Conservation (phyloP, 2,888 invertebrate genomes). For the Germaria angustata region DNA sequence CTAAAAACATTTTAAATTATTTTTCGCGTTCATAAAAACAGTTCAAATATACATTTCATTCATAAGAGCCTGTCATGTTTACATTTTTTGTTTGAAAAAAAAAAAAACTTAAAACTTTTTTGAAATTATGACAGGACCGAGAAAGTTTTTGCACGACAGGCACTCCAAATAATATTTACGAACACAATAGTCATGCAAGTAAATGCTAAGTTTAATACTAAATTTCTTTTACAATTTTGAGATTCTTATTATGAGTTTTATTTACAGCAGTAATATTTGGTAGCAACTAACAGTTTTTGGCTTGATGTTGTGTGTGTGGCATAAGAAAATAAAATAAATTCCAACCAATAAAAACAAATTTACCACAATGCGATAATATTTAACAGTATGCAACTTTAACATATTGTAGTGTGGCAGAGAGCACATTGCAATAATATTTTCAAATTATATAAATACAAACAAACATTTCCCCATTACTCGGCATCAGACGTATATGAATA, state of each 20-base stretch:
- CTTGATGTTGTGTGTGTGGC: not conserved
- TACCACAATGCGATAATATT: constrained; percentile 17
- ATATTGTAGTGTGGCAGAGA: not conserved
- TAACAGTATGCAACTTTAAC: not conserved
- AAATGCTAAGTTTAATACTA: not conserved
- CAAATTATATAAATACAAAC: not conserved
- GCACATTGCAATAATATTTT: not conserved
- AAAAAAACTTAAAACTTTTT: too few relatives aligned
- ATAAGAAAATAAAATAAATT: not conserved
- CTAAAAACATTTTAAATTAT: too few relatives aligned
- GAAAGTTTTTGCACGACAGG: not conserved
- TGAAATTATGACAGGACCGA: not conserved
- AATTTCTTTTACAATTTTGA: not conserved
- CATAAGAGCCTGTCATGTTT: too few relatives aligned
- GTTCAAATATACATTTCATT: too few relatives aligned
- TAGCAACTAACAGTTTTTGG: not conserved
- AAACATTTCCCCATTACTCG: not conserved
- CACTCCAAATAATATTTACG: constrained; percentile 6
- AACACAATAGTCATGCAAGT: not conserved
- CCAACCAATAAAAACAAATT: not conserved
- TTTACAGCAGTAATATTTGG: constrained; percentile 15
- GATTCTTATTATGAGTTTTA: not conserved
- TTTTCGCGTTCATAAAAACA: too few relatives aligned
- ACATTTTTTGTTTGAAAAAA: too few relatives aligned
- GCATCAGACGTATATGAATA: not conserved